These are phyloP conservation scores for Chrysolina haemoptera DNA, from an alignment of 2,888 invertebrate genomes.

Conservation along the genomic window DNA sequence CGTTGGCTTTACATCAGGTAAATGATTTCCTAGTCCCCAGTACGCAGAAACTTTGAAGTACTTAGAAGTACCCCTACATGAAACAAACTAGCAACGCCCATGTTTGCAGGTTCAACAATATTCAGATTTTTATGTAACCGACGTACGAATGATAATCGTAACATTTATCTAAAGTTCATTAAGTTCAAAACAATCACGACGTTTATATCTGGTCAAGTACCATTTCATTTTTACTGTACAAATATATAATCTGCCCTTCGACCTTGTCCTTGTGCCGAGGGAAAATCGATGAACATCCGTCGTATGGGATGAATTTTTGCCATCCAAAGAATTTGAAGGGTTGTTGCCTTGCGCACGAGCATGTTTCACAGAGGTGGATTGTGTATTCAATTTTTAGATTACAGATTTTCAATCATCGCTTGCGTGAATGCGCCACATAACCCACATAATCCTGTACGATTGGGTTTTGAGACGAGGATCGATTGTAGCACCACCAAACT, in stretches of 20 bases:
- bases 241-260: background rate
- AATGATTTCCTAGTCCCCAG: too few species aligned
- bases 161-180: constrained; percentile 5
- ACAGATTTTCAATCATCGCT: too few species aligned
- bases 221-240: background rate
- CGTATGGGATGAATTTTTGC: background rate
- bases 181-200: constrained; percentile 3
- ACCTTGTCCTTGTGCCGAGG: constrained; percentile 22
- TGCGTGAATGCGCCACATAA: too few species aligned
- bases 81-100: too few species aligned
- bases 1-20: too few species aligned
- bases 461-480: too few species aligned
- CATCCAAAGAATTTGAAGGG: background rate
- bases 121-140: background rate
- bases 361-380: background rate
- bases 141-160: background rate
- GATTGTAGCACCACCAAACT: too few species aligned
- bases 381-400: too few species aligned
- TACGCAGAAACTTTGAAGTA: too few species aligned
- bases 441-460: too few species aligned
- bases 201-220: background rate
- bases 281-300: constrained; percentile 19
- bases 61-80: too few species aligned
- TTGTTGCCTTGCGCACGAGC: background rate
- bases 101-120: background rate